Base-by-base conservation (phyloP, 92 coral and sea anemone species). In the Zoanthus gigantus region DNA sequence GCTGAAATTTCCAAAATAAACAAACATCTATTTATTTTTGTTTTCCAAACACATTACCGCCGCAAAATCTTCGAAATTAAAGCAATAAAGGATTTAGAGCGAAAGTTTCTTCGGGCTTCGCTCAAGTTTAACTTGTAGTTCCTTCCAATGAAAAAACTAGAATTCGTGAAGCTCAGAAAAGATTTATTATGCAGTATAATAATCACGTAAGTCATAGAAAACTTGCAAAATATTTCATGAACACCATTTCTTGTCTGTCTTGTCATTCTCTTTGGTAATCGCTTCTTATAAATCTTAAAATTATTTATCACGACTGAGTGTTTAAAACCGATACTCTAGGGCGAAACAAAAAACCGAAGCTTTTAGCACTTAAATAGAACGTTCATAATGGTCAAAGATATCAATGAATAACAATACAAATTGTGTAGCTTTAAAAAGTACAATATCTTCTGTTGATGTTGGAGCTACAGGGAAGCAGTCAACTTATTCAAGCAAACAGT, bases 391-490 rank as follows among this genome's bases (percentile, higher is more conserved):
- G 56, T 50, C 5, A 7, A 7, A 50, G 56, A 50, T 50, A 50
- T 11, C 56, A 13, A 71, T 16, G 47, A 71, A 71, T 46, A 3
- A 17, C 11, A 72, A 50, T 7, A 11, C 56, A 7, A 50, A 50
- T 7, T 50, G 9, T 11, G 56, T 4, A 37, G 42, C 4, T 37
- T 37, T 37, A 23, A 47, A 17, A 58, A 54, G 82, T 44, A 23
- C 82, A 77, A 77, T 77, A 77, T 77, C 44, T 77, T 6, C 50
- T 80, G 54, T 32, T 52, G 53, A 80, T 80, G 84, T 79, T 79
- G 53, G n/a, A 30, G 28, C 48, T 34, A 1, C 6, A 52, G 37
- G 84, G 72, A 79, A 77, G 82, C 82, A 9, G 82, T 77, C 82
- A 80, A 80, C 44, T 63, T 44, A 61, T 17, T 80, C 53, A 46